phyloP scores from a whole-genome alignment of 1,140 invertebrate genomes.

The Euwallacea fornicatus region DNA sequence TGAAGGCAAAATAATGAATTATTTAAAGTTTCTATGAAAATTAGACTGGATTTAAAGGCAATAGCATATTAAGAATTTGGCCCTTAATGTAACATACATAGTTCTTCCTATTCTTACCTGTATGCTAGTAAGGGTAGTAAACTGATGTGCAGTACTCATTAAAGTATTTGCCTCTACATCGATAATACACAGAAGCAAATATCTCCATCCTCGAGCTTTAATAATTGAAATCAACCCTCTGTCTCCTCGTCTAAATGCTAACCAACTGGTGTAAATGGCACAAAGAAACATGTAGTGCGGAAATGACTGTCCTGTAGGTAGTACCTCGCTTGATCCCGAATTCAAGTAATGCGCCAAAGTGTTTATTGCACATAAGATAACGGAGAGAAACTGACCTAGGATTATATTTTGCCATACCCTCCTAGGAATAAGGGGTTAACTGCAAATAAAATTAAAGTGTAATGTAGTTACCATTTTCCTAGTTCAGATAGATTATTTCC shows the following conservation, averaged over 20 bases:
- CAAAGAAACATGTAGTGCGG: conserved; percentile 78
- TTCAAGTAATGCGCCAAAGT: conserved; percentile 75
- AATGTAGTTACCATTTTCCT: conserved; percentile 63
- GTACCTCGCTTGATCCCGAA: conserved; percentile 65
- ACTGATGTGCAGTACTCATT: conserved; percentile 72
- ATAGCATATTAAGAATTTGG: too few species aligned
- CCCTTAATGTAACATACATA: too few species aligned
- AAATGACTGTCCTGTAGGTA: conserved; percentile 78
- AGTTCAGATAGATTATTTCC: conserved; percentile 67
- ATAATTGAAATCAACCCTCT: conserved; percentile 68
- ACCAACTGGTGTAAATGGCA: conserved; percentile 72
- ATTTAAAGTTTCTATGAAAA: too few species aligned
- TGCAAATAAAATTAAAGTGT: conserved; percentile 8
- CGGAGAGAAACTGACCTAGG: conserved; percentile 74
- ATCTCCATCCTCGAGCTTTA: conserved; percentile 70
- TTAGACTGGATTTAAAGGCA: too few species aligned
- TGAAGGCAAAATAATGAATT: not conserved
- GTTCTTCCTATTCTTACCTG: conserved; percentile 55
- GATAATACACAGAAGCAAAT: conserved; percentile 71
- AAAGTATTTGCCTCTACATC: conserved; percentile 82
- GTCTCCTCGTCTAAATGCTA: conserved; percentile 68
- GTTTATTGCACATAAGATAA: conserved; percentile 74
- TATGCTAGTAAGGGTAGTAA: conserved; percentile 65
- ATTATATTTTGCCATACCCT: conserved; percentile 74
- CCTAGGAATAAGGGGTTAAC: conserved; percentile 55